Percentiles rank a stretch among this genome's conserved stretches.
These are phyloP conservation scores for Psococerastis gibbosa DNA, from an alignment of 2,888 invertebrate species.

Conservation along the genomic window DNA sequence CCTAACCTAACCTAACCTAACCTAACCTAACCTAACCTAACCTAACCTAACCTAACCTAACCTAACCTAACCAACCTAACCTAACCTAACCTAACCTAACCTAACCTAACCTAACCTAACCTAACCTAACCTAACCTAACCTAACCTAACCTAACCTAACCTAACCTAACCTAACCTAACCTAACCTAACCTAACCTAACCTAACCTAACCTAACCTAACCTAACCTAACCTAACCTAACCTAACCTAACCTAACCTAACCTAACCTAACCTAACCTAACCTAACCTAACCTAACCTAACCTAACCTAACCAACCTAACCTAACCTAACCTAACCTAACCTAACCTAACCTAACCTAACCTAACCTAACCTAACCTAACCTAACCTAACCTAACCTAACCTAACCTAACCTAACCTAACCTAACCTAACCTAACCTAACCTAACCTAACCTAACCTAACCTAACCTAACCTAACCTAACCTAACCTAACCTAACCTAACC, in stretches of 20 bases:
- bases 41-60: slow-evolving; percentile 1
- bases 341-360: slow-evolving; percentile 1
- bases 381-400: slow-evolving; percentile 1
- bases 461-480: slow-evolving; percentile 1
- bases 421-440: slow-evolving; percentile 1
- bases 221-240: slow-evolving; percentile 1
- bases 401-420: slow-evolving; percentile 1
- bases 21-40: neutral
- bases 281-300: slow-evolving; percentile 1
- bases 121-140: slow-evolving; percentile 1
- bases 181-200: slow-evolving; percentile 1
- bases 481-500: slow-evolving; percentile 1
- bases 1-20: slow-evolving; percentile 1
- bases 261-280: slow-evolving; percentile 1
- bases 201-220: slow-evolving; percentile 1
- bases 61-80: too few species aligned
- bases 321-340: slow-evolving; percentile 1
- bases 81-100: slow-evolving; percentile 1
- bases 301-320: too few species aligned
- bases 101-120: slow-evolving; percentile 1
- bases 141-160: slow-evolving; percentile 1
- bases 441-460: slow-evolving; percentile 1
- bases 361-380: slow-evolving; percentile 1
- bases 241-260: slow-evolving; percentile 1
- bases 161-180: slow-evolving; percentile 1